Conservation (phyloP, 2,888 invertebrate genomes). For the Sinotaia quadrata region DNA sequence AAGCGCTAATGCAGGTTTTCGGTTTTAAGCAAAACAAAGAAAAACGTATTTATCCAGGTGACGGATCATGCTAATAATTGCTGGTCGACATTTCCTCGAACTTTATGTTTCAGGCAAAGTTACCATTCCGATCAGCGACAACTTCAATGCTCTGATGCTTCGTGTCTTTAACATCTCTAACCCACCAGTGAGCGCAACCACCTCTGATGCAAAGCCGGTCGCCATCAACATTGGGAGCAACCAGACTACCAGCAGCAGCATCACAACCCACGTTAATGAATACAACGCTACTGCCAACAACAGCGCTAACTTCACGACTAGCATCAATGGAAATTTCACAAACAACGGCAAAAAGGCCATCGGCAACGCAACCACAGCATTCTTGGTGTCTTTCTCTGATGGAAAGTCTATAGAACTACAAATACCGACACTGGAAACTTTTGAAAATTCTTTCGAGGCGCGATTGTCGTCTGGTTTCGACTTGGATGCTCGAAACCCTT, state of each 20-base stretch:
- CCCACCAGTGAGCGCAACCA: not conserved
- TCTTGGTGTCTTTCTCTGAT: not conserved
- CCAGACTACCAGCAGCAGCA: not conserved
- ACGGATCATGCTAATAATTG: no score
- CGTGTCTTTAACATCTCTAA: conserved; percentile 20
- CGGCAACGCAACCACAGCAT: not conserved
- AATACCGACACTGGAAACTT: conserved; percentile 11
- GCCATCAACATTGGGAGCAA: not conserved
- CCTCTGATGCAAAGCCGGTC: not conserved
- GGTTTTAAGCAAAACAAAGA: no score
- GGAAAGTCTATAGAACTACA: not conserved
- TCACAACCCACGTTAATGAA: not conserved
- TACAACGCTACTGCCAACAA: not conserved
- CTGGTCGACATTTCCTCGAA: no score
- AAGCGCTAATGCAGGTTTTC: no score
- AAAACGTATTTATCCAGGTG: no score
- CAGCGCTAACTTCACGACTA: not conserved
- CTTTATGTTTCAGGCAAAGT: conserved; percentile 7
- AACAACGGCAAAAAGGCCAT: not conserved
- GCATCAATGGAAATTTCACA: not conserved
- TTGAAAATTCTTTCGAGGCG: conserved; percentile 10
- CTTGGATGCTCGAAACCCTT: conserved; percentile 4
- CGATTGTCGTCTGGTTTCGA: conserved; percentile 15
- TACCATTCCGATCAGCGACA: not conserved
- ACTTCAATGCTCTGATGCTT: conserved; percentile 19